Conservation (phyloP, 2,888 invertebrate genomes). For the Germaria angustata region DNA sequence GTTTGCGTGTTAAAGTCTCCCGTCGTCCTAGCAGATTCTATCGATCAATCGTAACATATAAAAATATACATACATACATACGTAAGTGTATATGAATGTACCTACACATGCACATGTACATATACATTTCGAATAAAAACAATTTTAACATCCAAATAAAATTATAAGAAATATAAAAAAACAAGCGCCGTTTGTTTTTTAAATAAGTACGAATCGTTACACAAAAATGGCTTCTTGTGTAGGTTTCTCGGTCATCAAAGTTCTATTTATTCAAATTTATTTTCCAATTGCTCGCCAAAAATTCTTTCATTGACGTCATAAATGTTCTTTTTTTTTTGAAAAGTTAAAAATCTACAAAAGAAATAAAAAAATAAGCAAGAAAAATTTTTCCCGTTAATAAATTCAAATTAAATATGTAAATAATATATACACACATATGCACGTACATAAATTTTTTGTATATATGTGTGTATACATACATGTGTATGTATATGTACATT, state of each 20-base stretch:
- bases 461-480: not conserved
- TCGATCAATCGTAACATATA: too few species aligned
- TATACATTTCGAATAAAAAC: too few species aligned
- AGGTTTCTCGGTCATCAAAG: constrained; percentile 49
- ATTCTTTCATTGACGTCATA: constrained; percentile 60
- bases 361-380: not conserved
- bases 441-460: not conserved
- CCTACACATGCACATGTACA: not conserved
- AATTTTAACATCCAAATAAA: constrained; percentile 36
- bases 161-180: not conserved
- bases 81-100: not conserved
- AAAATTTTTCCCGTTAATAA: constrained; percentile 17
- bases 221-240: constrained; percentile 3
- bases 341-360: not conserved
- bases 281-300: constrained; percentile 42
- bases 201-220: not conserved
- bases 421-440: not conserved
- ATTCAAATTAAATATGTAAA: constrained; percentile 3
- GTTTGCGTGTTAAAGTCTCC: too few species aligned
- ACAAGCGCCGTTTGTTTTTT: not conserved
- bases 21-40: too few species aligned
- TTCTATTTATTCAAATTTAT: constrained; percentile 39
- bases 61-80: not conserved
- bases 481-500: not conserved
- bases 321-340: constrained; percentile 46